Conservation (phyloP, 1,140 invertebrate species). For the Eupristina koningsbergeri region DNA sequence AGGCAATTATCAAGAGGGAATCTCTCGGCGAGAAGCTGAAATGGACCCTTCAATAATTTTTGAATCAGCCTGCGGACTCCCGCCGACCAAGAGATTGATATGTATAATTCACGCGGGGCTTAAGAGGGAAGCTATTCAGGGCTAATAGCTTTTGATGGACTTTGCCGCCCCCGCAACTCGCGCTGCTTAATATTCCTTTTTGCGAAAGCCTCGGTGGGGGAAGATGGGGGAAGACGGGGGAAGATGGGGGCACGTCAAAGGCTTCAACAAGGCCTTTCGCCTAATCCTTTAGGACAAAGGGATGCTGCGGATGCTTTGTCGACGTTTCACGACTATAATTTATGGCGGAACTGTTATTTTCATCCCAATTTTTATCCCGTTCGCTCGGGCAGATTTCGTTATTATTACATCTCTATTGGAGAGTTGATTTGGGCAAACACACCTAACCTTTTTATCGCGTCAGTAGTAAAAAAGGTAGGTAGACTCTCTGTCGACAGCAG, state of each 20-base stretch:
- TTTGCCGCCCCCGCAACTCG: background rate
- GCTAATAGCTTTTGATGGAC: slow-evolving; percentile 19
- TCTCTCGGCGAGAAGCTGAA: background rate
- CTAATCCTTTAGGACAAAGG: background rate
- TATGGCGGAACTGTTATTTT: background rate
- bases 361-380: background rate
- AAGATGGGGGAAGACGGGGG: background rate
- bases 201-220: background rate
- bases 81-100: background rate
- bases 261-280: background rate
- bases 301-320: background rate
- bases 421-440: too few species aligned
- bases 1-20: background rate
- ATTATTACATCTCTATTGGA: background rate
- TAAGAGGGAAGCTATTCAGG: background rate
- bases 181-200: background rate
- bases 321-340: background rate
- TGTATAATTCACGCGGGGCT: background rate
- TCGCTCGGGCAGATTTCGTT: background rate
- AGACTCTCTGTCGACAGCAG: too few species aligned
- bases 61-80: background rate
- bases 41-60: slow-evolving; percentile 21
- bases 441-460: too few species aligned
- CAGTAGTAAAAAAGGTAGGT: too few species aligned
- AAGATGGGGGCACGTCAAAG: slow-evolving; percentile 6